Evolutionary conservation across 2,797 vertebrate species (phyloP).

Genomic region (Argya squamiceps): DNA sequence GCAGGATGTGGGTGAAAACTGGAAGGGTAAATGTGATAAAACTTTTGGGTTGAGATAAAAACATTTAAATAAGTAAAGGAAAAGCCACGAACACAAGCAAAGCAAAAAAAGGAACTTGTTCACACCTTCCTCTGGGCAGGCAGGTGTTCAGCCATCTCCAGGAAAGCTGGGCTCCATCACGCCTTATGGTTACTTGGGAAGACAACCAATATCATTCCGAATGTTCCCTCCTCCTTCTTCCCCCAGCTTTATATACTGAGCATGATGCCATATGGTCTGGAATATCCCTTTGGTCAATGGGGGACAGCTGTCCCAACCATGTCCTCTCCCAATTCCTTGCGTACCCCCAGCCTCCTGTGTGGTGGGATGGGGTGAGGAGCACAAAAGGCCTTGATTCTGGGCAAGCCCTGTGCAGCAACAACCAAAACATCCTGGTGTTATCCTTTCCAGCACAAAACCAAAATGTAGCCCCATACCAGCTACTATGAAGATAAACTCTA

Average conservation of each 20-base stretch:
- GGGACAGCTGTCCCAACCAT: background rate
- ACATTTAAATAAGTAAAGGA: background rate
- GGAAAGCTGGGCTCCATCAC: background rate
- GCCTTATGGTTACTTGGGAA: fast-evolving
- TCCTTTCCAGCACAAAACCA: background rate
- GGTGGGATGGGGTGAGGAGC: fast-evolving
- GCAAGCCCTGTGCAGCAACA: background rate
- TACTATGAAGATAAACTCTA: background rate
- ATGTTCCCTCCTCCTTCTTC: background rate
- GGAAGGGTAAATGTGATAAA: background rate
- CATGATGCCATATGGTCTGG: background rate
- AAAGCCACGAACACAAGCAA: background rate
- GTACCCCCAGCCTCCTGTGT: background rate
- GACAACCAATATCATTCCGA: background rate
- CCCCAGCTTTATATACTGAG: background rate
- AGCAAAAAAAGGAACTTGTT: background rate
- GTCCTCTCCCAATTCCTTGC: background rate
- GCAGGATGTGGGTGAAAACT: background rate
- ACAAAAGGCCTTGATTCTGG: background rate
- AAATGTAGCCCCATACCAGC: background rate
- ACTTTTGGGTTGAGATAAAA: background rate
- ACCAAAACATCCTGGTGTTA: background rate
- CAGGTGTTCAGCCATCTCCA: background rate
- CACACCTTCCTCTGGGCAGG: background rate
- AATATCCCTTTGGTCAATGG: background rate